phyloP scores from a whole-genome alignment of 2,113 vertebrate genomes.

The Alouatta palliata region DNA sequence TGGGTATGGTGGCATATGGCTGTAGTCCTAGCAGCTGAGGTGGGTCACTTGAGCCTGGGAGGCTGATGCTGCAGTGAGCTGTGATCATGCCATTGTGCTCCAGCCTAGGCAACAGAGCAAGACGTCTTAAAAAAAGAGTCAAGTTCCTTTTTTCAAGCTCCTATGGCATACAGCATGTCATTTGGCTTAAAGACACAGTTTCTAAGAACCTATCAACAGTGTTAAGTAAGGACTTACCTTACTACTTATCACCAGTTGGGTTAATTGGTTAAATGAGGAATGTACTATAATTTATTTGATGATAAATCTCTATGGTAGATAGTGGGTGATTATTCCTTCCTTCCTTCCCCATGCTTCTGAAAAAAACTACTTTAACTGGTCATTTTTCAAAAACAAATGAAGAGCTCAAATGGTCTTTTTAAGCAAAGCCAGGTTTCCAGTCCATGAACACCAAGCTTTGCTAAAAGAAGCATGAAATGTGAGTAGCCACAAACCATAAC shows the following conservation, averaged over 20 bases:
- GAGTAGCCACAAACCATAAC: background rate
- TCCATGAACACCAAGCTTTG: background rate
- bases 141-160: background rate
- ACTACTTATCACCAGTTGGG: background rate
- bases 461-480: slow-evolving; percentile 1
- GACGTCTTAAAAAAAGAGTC: too few species aligned
- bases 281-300: background rate
- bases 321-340: background rate
- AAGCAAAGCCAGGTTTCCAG: slow-evolving; percentile 4
- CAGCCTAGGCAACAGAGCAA: too few species aligned
- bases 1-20: background rate
- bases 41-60: background rate
- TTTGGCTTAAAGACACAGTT: background rate
- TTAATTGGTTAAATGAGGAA: background rate
- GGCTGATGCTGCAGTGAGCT: too few species aligned
- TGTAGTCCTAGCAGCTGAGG: background rate
- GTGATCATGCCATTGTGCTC: too few species aligned
- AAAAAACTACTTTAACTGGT: background rate
- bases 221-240: background rate
- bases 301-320: background rate
- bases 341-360: background rate
- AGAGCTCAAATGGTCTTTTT: background rate
- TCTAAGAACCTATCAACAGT: background rate
- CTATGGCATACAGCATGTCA: background rate
- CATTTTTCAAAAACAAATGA: slow-evolving; percentile 18